phyloP scores from a whole-genome alignment of 2,888 invertebrate species.

The Nymphalis c-album region DNA sequence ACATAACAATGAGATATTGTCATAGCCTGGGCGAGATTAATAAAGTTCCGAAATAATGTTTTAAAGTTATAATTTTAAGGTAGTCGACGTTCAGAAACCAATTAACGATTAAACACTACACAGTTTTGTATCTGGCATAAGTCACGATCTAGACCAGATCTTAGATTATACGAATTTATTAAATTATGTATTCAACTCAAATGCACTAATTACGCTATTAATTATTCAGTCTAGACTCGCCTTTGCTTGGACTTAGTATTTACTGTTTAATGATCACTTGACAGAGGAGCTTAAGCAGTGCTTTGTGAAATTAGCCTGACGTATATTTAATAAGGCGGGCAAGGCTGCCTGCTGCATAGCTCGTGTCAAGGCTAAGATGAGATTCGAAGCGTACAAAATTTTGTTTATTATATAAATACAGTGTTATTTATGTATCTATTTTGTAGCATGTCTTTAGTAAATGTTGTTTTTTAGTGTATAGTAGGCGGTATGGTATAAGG shows the following conservation, averaged over 20 bases:
- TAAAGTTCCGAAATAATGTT: too few relatives aligned
- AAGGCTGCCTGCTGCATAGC: constrained; percentile 4
- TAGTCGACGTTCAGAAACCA: neutral
- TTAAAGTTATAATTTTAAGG: too few relatives aligned
- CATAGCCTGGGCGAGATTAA: too few relatives aligned
- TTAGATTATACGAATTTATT: constrained; percentile 5
- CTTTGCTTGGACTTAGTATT: constrained; percentile 21
- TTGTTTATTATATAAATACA: neutral
- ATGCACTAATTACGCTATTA: constrained; percentile 33
- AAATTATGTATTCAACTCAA: constrained; percentile 18
- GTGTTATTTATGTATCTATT: too few relatives aligned
- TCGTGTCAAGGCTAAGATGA: constrained; percentile 13
- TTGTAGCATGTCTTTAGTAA: too few relatives aligned
- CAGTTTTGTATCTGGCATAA: neutral
- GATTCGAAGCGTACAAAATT: neutral
- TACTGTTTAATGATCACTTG: constrained; percentile 26
- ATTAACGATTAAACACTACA: neutral
- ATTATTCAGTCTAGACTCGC: constrained; percentile 26
- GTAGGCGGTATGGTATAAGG: too few relatives aligned
- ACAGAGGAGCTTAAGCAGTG: constrained; percentile 23
- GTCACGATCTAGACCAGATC: constrained; percentile 1
- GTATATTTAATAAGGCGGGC: constrained; percentile 22
- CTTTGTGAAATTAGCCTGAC: constrained; percentile 22
- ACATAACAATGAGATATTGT: too few relatives aligned
- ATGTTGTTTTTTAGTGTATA: too few relatives aligned